These are phyloP conservation scores for Nothobranchius kuhntae DNA, from an alignment of 2,113 vertebrate genomes.

Conservation along the genomic window DNA sequence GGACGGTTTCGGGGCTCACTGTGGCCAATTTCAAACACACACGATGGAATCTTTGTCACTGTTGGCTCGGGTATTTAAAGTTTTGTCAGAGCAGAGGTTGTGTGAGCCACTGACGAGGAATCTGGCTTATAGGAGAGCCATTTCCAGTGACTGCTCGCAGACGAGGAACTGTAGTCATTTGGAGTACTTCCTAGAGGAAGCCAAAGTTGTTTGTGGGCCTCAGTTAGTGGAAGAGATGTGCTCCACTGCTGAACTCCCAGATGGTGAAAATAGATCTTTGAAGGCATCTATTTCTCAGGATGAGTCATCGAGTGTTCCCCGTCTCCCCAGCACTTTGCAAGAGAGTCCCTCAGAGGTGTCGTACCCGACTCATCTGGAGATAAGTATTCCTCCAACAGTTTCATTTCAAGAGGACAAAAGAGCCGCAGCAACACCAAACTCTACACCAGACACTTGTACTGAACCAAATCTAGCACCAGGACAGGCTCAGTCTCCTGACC, in stretches of 20 bases:
- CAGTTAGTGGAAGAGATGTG: slow-evolving; percentile 24
- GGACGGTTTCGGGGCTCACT: slow-evolving; percentile 37
- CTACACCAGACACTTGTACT: background rate
- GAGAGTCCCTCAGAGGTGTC: slow-evolving; percentile 55
- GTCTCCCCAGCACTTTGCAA: slow-evolving; percentile 63
- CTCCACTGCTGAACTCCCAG: slow-evolving; percentile 22
- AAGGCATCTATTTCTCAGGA: background rate
- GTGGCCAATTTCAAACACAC: slow-evolving; percentile 26
- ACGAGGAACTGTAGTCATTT: background rate
- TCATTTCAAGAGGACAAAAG: slow-evolving; percentile 10
- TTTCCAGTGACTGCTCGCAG: slow-evolving; percentile 16
- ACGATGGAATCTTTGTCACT: slow-evolving; percentile 34
- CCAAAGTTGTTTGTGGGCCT: slow-evolving; percentile 44
- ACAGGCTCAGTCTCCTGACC: background rate
- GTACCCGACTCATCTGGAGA: slow-evolving; percentile 79
- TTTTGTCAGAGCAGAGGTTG: slow-evolving; percentile 76
- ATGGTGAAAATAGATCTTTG: slow-evolving; percentile 24
- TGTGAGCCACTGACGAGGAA: slow-evolving; percentile 68
- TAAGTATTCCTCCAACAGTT: slow-evolving; percentile 81
- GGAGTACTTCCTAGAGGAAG: slow-evolving; percentile 57
- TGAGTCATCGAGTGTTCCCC: background rate
- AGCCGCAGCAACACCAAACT: slow-evolving; percentile 10
- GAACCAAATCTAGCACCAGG: slow-evolving; percentile 1
- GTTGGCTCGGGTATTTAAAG: slow-evolving; percentile 78
- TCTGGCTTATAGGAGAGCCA: slow-evolving; percentile 69